Percentiles rank a stretch among this genome's conserved stretches.
Evolutionary conservation across 1,140 invertebrate species (phyloP).

Genomic region (Delia radicum): DNA sequence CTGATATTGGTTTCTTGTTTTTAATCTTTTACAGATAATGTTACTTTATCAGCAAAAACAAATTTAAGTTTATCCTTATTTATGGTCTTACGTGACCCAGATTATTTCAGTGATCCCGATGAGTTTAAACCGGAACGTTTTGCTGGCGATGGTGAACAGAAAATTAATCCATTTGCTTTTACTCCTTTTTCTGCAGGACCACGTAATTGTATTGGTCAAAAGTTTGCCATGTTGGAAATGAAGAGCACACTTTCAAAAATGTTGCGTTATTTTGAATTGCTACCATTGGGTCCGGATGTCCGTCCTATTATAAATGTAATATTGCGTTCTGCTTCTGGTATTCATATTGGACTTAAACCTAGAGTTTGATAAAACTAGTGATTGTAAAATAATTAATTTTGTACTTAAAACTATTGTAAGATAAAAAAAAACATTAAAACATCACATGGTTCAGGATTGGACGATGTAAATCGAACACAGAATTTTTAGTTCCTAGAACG

Average conservation of each 20-base stretch:
- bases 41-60: conserved; percentile 51
- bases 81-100: conserved; percentile 59
- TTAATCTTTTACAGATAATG: conserved; percentile 42
- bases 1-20: no score
- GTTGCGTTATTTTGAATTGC: conserved; percentile 52
- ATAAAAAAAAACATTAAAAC: no score
- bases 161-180: conserved; percentile 59
- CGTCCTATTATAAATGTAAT: conserved; percentile 40
- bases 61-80: conserved; percentile 55
- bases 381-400: no score
- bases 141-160: conserved; percentile 45
- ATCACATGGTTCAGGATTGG: no score
- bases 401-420: no score
- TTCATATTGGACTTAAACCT: conserved; percentile 44
- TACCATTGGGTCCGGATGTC: conserved; percentile 40
- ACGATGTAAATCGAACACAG: no score
- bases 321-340: conserved; percentile 42
- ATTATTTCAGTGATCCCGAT: conserved; percentile 63
- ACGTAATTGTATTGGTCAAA: conserved; percentile 71
- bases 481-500: no score
- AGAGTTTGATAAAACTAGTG: conserved; percentile 29
- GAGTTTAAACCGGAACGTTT: conserved; percentile 69
- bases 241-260: conserved; percentile 61
- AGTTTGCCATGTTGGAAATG: conserved; percentile 77
- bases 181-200: conserved; percentile 69